Percentiles rank a stretch among this genome's conserved stretches.
Conservation (phyloP, 2,888 invertebrate genomes). For the Parochlus steinenii region DNA sequence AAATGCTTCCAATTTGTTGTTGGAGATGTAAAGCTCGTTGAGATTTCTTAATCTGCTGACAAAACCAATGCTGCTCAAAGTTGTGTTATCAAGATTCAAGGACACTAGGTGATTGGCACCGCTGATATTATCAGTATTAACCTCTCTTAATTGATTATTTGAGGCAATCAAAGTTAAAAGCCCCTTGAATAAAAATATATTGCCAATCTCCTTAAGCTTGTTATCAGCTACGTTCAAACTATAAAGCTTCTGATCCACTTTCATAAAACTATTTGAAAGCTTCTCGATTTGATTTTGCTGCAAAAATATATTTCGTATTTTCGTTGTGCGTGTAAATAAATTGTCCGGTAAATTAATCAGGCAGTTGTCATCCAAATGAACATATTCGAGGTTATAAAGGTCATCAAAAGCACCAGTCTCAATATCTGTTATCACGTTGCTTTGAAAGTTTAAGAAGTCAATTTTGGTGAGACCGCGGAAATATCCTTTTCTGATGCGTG, state of each 20-base stretch:
- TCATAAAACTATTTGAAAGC: constrained; percentile 7
- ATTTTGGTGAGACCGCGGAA: constrained; percentile 8
- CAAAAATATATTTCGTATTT: constrained; percentile 11
- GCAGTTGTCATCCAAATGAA: constrained; percentile 12
- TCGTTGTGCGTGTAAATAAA: constrained; percentile 7
- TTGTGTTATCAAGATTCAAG: constrained; percentile 11
- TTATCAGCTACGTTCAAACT: constrained; percentile 9
- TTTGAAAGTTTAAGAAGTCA: constrained; percentile 12
- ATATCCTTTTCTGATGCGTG: constrained; percentile 8
- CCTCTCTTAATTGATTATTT: constrained; percentile 11
- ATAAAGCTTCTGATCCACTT: constrained; percentile 5
- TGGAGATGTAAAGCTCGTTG: constrained; percentile 3
- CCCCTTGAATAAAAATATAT: constrained; percentile 12
- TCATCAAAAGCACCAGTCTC: constrained; percentile 10
- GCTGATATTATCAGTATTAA: constrained; percentile 7
- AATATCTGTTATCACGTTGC: constrained; percentile 8
- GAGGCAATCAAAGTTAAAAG: constrained; percentile 6
- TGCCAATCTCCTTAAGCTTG: constrained; percentile 5
- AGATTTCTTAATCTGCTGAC: constrained; percentile 4
- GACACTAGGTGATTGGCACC: constrained; percentile 11
- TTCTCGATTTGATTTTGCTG: constrained; percentile 8
- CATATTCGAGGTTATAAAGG: constrained; percentile 6
- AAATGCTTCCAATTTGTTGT: constrained; percentile 4
- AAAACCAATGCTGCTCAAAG: constrained; percentile 6
- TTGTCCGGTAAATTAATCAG: constrained; percentile 7